Conservation (phyloP, 2,113 vertebrate genomes). For the Daphoenositta chrysoptera region DNA sequence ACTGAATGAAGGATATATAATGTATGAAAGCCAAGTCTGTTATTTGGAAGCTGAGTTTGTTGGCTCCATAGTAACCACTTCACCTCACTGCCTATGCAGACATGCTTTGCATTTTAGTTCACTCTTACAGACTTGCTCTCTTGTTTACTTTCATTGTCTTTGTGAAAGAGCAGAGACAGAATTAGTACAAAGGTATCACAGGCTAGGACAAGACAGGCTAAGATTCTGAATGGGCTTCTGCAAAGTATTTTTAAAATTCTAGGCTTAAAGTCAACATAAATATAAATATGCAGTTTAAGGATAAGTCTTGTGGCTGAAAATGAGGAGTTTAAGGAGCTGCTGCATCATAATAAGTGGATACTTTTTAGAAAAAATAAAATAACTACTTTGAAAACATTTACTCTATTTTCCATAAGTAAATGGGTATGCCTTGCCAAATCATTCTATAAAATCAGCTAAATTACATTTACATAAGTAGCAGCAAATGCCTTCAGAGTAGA, state of each 20-base stretch:
- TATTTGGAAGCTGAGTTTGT: constrained; percentile 65
- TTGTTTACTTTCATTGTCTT: constrained; percentile 38
- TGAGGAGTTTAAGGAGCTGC: neutral
- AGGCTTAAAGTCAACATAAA: neutral
- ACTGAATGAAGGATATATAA: neutral
- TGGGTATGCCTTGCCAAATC: neutral
- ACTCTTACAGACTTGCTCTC: constrained; percentile 39
- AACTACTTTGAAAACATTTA: neutral
- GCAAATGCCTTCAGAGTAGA: neutral
- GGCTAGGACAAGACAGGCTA: neutral
- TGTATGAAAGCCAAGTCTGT: constrained; percentile 64
- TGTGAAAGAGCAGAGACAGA: neutral
- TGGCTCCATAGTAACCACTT: constrained; percentile 80
- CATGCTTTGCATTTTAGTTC: constrained; percentile 75
- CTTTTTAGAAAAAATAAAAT: neutral
- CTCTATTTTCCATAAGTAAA: neutral
- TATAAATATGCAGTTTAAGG: neutral
- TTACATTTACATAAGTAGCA: neutral
- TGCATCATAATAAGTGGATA: neutral
- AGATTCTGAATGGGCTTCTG: neutral
- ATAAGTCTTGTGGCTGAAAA: neutral
- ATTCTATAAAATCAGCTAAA: neutral
- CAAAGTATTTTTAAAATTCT: neutral
- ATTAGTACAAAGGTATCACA: neutral
- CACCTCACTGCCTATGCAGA: constrained; percentile 65